Percentiles rank a stretch among this genome's conserved stretches.
phyloP scores from a whole-genome alignment of 2,797 vertebrate genomes.

The Propithecus perrieri region DNA sequence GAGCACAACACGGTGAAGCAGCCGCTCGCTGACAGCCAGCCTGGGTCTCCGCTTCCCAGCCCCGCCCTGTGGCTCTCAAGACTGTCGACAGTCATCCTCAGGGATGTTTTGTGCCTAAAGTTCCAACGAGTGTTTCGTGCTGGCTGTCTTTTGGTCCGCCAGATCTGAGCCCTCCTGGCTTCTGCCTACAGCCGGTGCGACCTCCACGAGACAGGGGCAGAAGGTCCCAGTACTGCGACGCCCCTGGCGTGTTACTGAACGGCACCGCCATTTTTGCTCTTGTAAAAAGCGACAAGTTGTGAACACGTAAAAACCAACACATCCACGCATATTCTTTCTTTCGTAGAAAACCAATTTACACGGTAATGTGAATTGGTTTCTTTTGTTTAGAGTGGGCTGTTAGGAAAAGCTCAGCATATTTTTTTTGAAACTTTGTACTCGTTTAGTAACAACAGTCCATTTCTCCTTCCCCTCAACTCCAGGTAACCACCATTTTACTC shows the following conservation, averaged over 20 bases:
- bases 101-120: background rate
- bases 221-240: background rate
- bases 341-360: background rate
- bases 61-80: accelerated
- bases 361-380: background rate
- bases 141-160: background rate
- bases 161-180: background rate
- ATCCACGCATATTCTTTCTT: background rate
- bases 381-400: background rate
- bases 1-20: background rate
- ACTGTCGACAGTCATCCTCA: background rate
- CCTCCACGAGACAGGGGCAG: background rate
- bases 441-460: background rate
- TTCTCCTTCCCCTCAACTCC: background rate
- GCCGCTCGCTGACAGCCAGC: constrained; percentile 37
- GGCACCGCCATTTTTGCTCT: background rate
- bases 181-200: background rate
- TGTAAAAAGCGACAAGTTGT: background rate
- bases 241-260: background rate
- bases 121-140: background rate
- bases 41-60: background rate
- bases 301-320: background rate
- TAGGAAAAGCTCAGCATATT: background rate
- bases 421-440: background rate
- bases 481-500: background rate